These are phyloP conservation scores for Ammodytes dubius DNA, from an alignment of 2,113 vertebrate genomes.

Conservation along the genomic window DNA sequence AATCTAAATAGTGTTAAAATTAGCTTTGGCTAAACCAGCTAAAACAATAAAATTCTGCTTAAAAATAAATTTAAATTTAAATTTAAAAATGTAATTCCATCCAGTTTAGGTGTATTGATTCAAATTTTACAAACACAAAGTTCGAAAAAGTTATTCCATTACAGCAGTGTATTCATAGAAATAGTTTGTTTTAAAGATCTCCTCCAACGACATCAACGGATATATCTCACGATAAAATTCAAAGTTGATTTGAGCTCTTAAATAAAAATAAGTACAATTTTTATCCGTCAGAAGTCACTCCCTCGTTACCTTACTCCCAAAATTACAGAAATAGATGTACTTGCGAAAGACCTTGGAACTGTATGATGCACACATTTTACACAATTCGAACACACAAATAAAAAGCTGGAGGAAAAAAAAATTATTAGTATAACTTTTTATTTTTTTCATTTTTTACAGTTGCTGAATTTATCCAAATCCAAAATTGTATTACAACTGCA, in stretches of 20 bases:
- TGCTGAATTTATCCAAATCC: too few species aligned
- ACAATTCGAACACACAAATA: too few species aligned
- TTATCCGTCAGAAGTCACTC: not conserved
- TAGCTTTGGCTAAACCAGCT: too few species aligned
- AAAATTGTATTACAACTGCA: too few species aligned
- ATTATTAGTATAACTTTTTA: too few species aligned
- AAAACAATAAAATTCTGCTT: too few species aligned
- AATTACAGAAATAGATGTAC: not conserved
- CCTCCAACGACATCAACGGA: not conserved
- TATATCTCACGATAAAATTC: not conserved
- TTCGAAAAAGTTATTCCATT: conserved; percentile 14
- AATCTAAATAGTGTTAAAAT: too few species aligned
- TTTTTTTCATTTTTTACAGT: too few species aligned
- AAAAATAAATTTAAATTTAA: too few species aligned
- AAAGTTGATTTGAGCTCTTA: not conserved
- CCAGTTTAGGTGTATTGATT: conserved; percentile 3
- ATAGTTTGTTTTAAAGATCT: not conserved
- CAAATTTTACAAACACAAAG: not conserved
- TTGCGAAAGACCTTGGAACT: not conserved
- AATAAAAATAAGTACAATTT: not conserved
- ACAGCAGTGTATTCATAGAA: not conserved
- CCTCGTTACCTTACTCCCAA: not conserved
- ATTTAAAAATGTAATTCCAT: not conserved
- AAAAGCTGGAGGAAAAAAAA: too few species aligned
- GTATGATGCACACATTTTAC: too few species aligned